Conservation (phyloP, 2,113 vertebrate genomes). For the Embiotoca jacksoni region DNA sequence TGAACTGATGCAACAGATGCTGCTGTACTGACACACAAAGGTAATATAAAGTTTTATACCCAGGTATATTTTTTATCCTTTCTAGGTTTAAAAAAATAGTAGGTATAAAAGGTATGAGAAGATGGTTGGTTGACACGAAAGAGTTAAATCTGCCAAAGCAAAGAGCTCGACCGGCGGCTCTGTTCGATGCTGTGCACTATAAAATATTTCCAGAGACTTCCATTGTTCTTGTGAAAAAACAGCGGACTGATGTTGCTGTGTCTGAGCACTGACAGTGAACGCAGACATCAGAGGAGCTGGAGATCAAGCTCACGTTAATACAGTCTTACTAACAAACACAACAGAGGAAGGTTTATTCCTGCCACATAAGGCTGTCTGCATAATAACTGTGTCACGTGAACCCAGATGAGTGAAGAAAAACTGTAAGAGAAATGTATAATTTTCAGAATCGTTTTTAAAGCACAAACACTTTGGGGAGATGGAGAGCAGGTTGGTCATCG, state of each 20-base stretch:
- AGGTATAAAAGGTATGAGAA: too few relatives aligned
- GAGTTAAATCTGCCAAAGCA: not conserved
- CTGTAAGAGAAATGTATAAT: conserved; percentile 22
- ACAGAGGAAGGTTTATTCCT: not conserved
- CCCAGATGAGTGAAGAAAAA: not conserved
- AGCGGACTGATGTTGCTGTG: not conserved
- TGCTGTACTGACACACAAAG: not conserved
- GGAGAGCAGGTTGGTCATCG: conserved; percentile 8
- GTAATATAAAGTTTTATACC: too few relatives aligned
- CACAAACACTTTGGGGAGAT: not conserved
- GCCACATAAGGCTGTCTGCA: not conserved
- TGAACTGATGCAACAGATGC: not conserved
- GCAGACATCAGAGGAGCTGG: not conserved
- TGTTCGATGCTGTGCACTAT: not conserved
- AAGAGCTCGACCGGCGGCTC: not conserved
- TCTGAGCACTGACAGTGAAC: not conserved
- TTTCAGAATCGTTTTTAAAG: conserved; percentile 5
- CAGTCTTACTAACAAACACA: not conserved
- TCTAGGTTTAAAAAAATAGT: too few relatives aligned
- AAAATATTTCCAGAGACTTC: conserved; percentile 16
- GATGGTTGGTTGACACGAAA: too few relatives aligned
- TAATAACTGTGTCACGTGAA: not conserved
- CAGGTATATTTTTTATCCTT: too few relatives aligned
- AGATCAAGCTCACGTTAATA: not conserved
- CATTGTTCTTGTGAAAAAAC: conserved; percentile 15